Evolutionary conservation across 2,888 invertebrate genomes (phyloP).

Genomic region (Chaetogeoica ovagalla): DNA sequence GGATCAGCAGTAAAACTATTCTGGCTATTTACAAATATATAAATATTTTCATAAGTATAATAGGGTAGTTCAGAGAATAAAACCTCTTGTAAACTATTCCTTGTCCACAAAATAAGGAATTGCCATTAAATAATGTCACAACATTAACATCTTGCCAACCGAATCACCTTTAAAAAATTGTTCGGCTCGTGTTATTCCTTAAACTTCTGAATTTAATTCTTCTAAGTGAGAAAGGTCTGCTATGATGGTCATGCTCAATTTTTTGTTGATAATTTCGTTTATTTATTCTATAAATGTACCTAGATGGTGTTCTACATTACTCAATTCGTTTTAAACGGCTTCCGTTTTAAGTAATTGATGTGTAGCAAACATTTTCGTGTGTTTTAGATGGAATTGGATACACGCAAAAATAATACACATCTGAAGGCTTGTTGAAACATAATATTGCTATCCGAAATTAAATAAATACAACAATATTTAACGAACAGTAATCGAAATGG

Average conservation of each 20-base stretch:
- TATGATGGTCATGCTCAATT: constrained; percentile 83
- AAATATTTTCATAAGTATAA: neutral
- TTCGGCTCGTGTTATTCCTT: constrained; percentile 93
- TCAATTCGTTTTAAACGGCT: constrained; percentile 70
- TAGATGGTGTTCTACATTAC: constrained; percentile 90
- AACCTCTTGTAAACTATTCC: neutral
- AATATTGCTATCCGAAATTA: neutral
- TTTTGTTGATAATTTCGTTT: constrained; percentile 70
- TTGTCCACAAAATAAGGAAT: neutral
- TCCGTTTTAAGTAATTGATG: neutral
- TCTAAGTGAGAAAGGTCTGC: constrained; percentile 93
- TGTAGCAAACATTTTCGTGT: neutral
- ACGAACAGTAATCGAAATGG: too few relatives aligned
- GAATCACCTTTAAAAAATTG: constrained; percentile 93
- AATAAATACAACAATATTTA: neutral
- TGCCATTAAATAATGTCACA: neutral
- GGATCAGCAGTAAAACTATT: neutral
- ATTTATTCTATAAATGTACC: constrained; percentile 89
- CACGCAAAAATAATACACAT: neutral
- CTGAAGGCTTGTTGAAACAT: neutral
- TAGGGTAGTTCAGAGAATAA: neutral
- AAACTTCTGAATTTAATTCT: constrained; percentile 91
- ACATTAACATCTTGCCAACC: constrained; percentile 79
- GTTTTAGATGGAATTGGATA: neutral
- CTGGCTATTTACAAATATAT: neutral